phyloP scores from a whole-genome alignment of 2,113 vertebrate species.

The Saccopteryx bilineata region DNA sequence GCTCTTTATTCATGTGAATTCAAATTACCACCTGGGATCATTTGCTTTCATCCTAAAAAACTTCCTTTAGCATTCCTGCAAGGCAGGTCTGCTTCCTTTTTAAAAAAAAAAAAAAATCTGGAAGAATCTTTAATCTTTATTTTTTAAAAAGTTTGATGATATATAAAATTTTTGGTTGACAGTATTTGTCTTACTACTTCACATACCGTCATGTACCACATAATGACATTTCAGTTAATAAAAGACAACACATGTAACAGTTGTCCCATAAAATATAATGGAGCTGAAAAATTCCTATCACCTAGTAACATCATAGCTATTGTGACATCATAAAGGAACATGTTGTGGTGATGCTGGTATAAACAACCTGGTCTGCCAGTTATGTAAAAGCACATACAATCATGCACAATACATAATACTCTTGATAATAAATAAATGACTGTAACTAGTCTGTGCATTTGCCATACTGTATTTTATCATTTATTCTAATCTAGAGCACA shows the following conservation, averaged over 20 bases:
- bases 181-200: not conserved
- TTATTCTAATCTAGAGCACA: not conserved
- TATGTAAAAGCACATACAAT: not conserved
- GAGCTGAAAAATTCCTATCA: not conserved
- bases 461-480: not conserved
- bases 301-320: not conserved
- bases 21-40: not conserved
- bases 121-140: not conserved
- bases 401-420: not conserved
- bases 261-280: not conserved
- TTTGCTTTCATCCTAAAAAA: constrained; percentile 9
- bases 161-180: not conserved
- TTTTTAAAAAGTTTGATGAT: not conserved
- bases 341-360: not conserved
- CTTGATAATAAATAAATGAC: not conserved
- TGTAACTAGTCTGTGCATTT: not conserved
- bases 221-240: not conserved
- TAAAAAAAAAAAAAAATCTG: not conserved
- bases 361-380: not conserved
- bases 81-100: not conserved
- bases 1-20: not conserved
- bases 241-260: not conserved
- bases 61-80: not conserved
- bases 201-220: not conserved
- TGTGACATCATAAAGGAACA: not conserved